These are phyloP conservation scores for Agriotes lineatus DNA, from an alignment of 2,888 invertebrate species.

Conservation along the genomic window DNA sequence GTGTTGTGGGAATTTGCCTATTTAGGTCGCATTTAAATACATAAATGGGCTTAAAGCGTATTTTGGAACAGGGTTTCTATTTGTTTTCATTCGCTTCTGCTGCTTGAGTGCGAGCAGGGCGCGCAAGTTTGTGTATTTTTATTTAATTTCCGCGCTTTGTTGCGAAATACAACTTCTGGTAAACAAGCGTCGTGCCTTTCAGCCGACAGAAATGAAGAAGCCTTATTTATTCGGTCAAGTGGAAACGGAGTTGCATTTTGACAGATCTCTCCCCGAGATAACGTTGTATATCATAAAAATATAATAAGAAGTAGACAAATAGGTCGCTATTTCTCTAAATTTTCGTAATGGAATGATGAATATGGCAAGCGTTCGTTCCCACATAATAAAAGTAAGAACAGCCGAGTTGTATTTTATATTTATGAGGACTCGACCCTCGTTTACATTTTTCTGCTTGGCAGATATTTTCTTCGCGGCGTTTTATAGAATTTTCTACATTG, in stretches of 20 bases:
- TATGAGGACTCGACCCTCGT: conserved; percentile 45
- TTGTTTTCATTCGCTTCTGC: not conserved
- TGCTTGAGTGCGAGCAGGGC: not conserved
- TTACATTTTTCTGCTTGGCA: conserved; percentile 45
- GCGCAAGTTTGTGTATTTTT: conserved; percentile 11
- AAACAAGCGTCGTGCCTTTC: conserved; percentile 21
- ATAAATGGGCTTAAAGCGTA: conserved; percentile 7
- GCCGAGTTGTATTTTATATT: conserved; percentile 46
- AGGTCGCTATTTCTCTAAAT: conserved; percentile 44
- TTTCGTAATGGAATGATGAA: conserved; percentile 46
- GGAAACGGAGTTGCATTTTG: conserved; percentile 23
- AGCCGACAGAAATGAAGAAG: conserved; percentile 22
- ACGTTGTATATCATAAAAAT: conserved; percentile 37
- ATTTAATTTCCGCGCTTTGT: conserved; percentile 27
- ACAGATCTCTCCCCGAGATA: conserved; percentile 22
- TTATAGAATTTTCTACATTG: conserved; percentile 42
- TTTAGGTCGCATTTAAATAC: conserved; percentile 7
- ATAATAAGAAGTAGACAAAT: conserved; percentile 45
- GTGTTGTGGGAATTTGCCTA: conserved; percentile 12
- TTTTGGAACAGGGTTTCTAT: not conserved
- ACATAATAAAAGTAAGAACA: conserved; percentile 48
- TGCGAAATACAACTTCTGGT: conserved; percentile 27
- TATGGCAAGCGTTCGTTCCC: conserved; percentile 45
- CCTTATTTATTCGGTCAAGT: conserved; percentile 32
- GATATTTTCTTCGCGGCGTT: conserved; percentile 41